phyloP scores from a whole-genome alignment of 53 echinoderm and acorn worm species.

The Astropecten irregularis region DNA sequence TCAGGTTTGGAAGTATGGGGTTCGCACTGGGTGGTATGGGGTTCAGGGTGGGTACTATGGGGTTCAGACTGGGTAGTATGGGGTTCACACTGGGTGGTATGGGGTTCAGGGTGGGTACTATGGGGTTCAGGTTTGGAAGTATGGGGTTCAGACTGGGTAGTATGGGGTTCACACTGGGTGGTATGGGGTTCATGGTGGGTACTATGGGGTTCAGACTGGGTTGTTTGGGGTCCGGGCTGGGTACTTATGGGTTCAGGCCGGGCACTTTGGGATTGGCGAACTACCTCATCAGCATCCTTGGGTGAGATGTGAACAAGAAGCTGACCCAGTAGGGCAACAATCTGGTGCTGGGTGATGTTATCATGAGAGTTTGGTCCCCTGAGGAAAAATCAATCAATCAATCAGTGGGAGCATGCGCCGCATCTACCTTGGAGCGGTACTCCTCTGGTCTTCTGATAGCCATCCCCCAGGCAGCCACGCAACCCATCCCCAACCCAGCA shows the following conservation, averaged over 20 bases:
- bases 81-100: neutral
- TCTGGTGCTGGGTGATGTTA: constrained; percentile 80
- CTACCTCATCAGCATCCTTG: constrained; percentile 44
- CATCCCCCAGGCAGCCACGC: too few species aligned
- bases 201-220: constrained; percentile 6
- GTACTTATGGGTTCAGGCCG: neutral
- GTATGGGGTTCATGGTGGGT: neutral
- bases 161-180: neutral
- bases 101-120: neutral
- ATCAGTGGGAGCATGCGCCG: too few species aligned
- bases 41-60: neutral
- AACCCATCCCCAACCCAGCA: too few species aligned
- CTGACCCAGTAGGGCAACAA: constrained; percentile 88
- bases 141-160: neutral
- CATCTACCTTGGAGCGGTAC: too few species aligned
- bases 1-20: neutral
- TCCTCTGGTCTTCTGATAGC: too few species aligned
- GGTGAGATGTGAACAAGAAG: constrained; percentile 74
- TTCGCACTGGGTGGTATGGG: neutral
- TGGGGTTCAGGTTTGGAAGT: neutral
- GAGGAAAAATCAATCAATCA: too few species aligned
- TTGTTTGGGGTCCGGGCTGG: neutral
- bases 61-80: neutral
- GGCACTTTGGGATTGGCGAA: constrained; percentile 1
- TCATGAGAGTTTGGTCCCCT: constrained; percentile 10